Percentiles rank a stretch among this genome's conserved stretches.
Conservation (phyloP, 92 coral and sea anemone species). For the Galaxea fascicularis region DNA sequence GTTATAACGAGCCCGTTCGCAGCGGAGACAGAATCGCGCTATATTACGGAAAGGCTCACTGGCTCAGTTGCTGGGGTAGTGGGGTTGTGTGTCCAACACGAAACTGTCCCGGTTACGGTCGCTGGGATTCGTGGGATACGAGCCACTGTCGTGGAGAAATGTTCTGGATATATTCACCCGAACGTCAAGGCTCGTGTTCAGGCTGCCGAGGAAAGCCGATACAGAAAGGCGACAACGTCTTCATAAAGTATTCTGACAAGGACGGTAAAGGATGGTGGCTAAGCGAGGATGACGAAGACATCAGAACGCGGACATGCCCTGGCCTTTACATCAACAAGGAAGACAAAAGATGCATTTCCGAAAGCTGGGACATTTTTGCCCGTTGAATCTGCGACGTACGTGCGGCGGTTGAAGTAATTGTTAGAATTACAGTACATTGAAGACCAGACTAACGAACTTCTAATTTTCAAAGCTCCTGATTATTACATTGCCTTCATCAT, state of each 20-base stretch:
- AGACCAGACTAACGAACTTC: no score
- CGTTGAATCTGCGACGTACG: background rate
- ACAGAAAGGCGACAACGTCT: constrained; percentile 33
- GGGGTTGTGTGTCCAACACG: constrained; percentile 14
- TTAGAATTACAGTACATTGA: no score
- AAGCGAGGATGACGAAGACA: constrained; percentile 2
- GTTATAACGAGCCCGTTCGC: constrained; percentile 10
- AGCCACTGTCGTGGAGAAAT: constrained; percentile 9
- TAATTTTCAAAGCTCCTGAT: no score
- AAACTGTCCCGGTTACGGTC: constrained; percentile 6
- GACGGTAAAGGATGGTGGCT: constrained; percentile 3
- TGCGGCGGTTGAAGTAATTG: background rate
- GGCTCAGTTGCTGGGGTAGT: constrained; percentile 44
- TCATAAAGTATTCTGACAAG: constrained; percentile 3
- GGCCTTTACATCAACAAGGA: constrained; percentile 4
- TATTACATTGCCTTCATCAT: no score
- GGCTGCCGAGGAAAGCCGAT: constrained; percentile 32
- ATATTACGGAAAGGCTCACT: constrained; percentile 14
- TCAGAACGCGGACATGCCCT: constrained; percentile 30
- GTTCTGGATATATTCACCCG: constrained; percentile 31
- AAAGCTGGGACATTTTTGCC: constrained; percentile 36
- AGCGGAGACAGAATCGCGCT: constrained; percentile 15
- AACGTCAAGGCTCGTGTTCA: constrained; percentile 16
- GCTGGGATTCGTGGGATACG: constrained; percentile 19
- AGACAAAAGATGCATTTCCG: constrained; percentile 6